Evolutionary conservation across 2,113 vertebrate species (phyloP), one percentile per base, ranked within the genome.

Genomic region (Suricata suricatta): DNA sequence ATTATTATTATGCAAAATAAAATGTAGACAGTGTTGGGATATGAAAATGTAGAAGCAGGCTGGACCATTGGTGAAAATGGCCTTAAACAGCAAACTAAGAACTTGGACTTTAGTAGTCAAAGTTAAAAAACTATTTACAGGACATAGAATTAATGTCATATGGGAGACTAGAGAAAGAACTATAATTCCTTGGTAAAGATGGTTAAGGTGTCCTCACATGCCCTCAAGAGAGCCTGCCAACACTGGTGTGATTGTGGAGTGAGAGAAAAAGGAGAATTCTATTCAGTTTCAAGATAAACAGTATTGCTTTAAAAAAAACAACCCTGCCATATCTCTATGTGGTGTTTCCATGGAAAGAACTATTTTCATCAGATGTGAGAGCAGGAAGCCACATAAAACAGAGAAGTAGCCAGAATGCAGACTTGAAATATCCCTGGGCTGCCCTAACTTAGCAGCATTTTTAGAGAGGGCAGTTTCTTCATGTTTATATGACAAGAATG

Each of bases 301-400:
- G 33, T 38, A 69, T 52, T 88, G 38, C 41, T 88, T 17, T 64
- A 72, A 90, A 63, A 50, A 74, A 63, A n/a, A n/a, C n/a, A n/a
- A 7, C 57, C 44, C 60, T 97, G 41, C 88, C 88, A 17, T 97
- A 90, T 98, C 90, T 88, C 77, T 79, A 21, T 92, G 95, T 91
- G 54, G 82, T 77, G 98, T 98, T 98, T 95, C 98, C 97, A 97
- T 95, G 96, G 98, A 96, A 97, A 98, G 90, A 92, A 88, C 96
- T 98, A 96, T 66, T 98, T 99, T 98, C 98, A 98, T 97, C 47
- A 50, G 95, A 96, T 97, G 93, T 97, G 93, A 93, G 93, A 98
- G 90, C 79, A 97, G 97, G 97, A 97, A 96, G 96, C 95, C 95
- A 92, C 93, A 98, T 79, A 97, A 98, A 98, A 97, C 97, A 54